Base-by-base conservation (phyloP, 2,797 vertebrate genomes). In the Acanthurus leucopareius region DNA sequence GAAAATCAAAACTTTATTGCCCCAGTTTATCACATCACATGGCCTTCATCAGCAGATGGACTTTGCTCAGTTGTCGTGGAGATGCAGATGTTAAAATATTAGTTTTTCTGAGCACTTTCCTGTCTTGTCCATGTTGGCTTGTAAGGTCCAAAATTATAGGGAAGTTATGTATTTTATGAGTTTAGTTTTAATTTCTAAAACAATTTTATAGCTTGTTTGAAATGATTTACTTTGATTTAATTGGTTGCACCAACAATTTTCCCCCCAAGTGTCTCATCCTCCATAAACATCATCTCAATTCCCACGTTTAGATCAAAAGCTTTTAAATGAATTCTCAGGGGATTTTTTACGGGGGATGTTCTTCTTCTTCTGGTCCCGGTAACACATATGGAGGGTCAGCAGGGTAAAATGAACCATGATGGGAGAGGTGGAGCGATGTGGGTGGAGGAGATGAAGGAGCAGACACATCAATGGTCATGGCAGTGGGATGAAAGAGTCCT, bases 401-500 rank as follows among this genome's bases (percentile, higher is more conserved):
- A 2, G 56, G 70, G 38, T 71, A n/a, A 56, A 80, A n/a, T 40
- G 66, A 77, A 57, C 20, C 6, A 0, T 20, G 65, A 2, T 38
- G 79, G 42, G 53, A 11, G 70, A 71, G 63, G 67, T 60, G 64
- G 73, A 78, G 80, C 28, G 19, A 38, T 1, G 68, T 79, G 82
- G 75, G 82, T 0, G 25, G 67, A 72, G 72, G 54, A 75, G 67
- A 84, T 85, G 71, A 83, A 70, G 74, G 69, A 74, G 67, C 61
- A 47, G 62, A 82, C 54, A 79, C 78, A 78, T 86, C 86, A 79
- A 32, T 82, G 69, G 40, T 82, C 64, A 61, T 7, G 47, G 80
- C 66, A 68, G 69, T 40, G 57, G 81, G 86, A 88, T 89, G 82
- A 91, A 91, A 87, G 83, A 73, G 22, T 56, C 62, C 71, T 89